These are phyloP conservation scores for Leucopsar rothschildi DNA, from an alignment of 2,113 vertebrate species.

Conservation along the genomic window DNA sequence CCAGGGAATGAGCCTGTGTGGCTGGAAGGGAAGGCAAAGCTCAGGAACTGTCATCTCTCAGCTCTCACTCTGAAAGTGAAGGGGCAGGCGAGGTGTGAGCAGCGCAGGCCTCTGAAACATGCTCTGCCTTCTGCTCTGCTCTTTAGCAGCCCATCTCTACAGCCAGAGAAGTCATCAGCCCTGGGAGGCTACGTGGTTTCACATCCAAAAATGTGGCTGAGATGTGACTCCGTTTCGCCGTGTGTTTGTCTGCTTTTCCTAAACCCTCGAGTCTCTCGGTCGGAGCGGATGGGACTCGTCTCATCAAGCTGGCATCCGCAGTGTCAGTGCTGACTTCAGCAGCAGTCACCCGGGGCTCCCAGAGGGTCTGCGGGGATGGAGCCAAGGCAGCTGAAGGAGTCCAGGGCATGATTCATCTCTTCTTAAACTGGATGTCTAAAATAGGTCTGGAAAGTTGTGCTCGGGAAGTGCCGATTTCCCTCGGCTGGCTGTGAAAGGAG, in stretches of 20 bases:
- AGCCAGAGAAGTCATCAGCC: not conserved
- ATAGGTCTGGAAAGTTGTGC: conserved; percentile 42
- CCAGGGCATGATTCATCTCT: conserved; percentile 42
- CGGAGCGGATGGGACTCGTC: not conserved
- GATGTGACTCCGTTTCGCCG: not conserved
- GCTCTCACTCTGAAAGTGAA: not conserved
- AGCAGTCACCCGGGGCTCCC: not conserved
- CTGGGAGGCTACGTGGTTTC: not conserved
- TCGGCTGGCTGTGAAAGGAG: conserved; percentile 24
- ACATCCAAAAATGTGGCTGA: not conserved
- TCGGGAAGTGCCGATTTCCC: not conserved
- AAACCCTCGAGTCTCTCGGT: not conserved
- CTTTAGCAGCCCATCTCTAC: not conserved
- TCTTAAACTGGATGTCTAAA: conserved; percentile 23
- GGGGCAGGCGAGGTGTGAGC: accelerated
- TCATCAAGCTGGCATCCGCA: not conserved
- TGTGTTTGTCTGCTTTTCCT: not conserved
- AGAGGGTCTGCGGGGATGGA: not conserved
- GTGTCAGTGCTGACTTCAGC: conserved; percentile 24
- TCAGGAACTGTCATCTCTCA: not conserved
- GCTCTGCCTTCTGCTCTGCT: not conserved
- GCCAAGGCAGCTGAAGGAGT: conserved; percentile 8
- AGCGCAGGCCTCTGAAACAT: not conserved
- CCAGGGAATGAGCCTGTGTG: not conserved
- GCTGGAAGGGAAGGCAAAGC: not conserved